Evolutionary conservation across 1,140 invertebrate species (phyloP).

Genomic region (Lepidotrigona ventralis): DNA sequence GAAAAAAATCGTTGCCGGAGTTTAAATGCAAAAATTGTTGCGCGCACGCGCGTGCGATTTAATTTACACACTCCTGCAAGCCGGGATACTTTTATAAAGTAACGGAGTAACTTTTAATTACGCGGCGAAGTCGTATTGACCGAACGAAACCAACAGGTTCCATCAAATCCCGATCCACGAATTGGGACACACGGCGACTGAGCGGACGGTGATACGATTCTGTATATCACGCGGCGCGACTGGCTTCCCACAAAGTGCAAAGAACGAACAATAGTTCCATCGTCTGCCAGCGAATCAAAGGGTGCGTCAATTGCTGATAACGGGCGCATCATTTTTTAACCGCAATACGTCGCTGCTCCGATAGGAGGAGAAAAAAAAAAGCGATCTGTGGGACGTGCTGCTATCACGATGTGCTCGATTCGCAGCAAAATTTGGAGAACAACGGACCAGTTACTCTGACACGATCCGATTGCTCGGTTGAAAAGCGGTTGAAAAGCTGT

Average conservation of each 20-base stretch:
- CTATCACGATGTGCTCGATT: constrained; percentile 22
- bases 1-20: background rate
- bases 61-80: constrained; percentile 13
- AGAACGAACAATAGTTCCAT: constrained; percentile 41
- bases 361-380: background rate
- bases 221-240: background rate
- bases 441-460: background rate
- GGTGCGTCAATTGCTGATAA: constrained; percentile 36
- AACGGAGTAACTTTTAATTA: constrained; percentile 35
- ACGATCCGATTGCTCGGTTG: background rate
- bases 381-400: background rate
- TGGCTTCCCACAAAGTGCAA: constrained; percentile 27
- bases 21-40: background rate
- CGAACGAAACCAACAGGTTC: constrained; percentile 1
- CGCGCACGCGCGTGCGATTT: background rate
- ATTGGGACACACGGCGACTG: constrained; percentile 28
- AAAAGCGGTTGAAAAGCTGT: background rate
- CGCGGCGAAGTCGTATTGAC: constrained; percentile 32
- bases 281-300: constrained; percentile 39
- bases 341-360: constrained; percentile 24
- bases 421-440: background rate
- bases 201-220: constrained; percentile 37
- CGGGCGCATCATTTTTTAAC: constrained; percentile 29
- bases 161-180: constrained; percentile 34
- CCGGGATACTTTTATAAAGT: constrained; percentile 8